Conservation (phyloP, 2,888 invertebrate genomes). For the Drosophila recens region DNA sequence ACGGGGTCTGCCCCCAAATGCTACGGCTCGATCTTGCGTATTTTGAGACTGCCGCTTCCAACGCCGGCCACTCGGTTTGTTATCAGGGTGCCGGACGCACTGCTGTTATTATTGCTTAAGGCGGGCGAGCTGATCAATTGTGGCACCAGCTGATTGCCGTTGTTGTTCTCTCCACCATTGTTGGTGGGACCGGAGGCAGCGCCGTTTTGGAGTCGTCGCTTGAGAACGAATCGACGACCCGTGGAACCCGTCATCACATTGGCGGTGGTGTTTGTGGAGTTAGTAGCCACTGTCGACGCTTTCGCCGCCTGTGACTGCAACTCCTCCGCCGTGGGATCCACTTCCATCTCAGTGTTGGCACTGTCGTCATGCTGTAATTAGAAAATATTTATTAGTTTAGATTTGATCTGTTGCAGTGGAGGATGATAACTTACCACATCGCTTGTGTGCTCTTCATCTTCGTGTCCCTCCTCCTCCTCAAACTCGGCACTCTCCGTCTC, state of each 20-base stretch:
- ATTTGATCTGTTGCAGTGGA: background rate
- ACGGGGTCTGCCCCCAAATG: conserved; percentile 30
- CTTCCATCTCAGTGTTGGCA: conserved; percentile 69
- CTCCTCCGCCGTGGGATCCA: conserved; percentile 72
- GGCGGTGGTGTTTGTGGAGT: conserved; percentile 29
- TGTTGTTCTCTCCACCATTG: background rate
- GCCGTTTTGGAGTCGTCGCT: conserved; percentile 78
- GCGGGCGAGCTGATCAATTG: conserved; percentile 52
- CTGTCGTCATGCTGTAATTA: conserved; percentile 75
- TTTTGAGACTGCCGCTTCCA: conserved; percentile 63
- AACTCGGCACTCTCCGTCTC: conserved; percentile 86
- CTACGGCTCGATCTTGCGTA: conserved; percentile 78
- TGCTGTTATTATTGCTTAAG: background rate
- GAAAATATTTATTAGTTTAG: background rate
- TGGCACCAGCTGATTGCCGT: conserved; percentile 38
- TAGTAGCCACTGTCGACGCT: conserved; percentile 42
- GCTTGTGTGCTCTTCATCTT: conserved; percentile 85
- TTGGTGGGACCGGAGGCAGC: conserved; percentile 32
- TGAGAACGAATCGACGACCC: conserved; percentile 78
- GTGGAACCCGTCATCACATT: conserved; percentile 66
- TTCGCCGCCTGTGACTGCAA: conserved; percentile 48
- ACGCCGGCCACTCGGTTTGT: conserved; percentile 42
- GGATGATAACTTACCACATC: conserved; percentile 70
- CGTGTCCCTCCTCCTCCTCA: conserved; percentile 87
- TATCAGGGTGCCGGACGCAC: conserved; percentile 24